phyloP scores from a whole-genome alignment of 2,888 invertebrate species.

The Nomada fucata region DNA sequence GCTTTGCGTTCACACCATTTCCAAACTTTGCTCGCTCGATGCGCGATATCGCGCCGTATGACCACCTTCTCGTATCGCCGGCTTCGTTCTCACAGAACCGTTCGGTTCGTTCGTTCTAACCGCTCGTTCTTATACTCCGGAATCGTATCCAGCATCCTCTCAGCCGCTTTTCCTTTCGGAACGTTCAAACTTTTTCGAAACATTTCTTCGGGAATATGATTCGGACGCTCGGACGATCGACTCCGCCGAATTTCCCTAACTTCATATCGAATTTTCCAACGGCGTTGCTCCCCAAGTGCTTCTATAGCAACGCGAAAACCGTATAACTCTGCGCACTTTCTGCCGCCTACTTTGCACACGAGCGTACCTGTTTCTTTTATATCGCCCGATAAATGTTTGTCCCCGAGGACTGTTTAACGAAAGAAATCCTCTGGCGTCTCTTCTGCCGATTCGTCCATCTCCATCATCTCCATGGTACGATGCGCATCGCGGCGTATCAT shows the following conservation, averaged over 20 bases:
- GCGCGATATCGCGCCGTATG: slow-evolving; percentile 59
- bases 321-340: not conserved
- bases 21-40: slow-evolving; percentile 57
- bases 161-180: not conserved
- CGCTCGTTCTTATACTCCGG: not conserved
- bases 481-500: slow-evolving; percentile 33
- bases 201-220: not conserved
- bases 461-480: slow-evolving; percentile 7
- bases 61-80: slow-evolving; percentile 5
- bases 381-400: not conserved
- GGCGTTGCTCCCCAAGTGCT: not conserved
- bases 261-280: slow-evolving; percentile 3
- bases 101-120: slow-evolving; percentile 10
- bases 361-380: not conserved
- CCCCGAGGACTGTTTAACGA: not conserved
- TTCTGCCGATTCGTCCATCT: slow-evolving; percentile 8
- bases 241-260: slow-evolving; percentile 16
- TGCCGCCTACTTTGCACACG: too few relatives aligned
- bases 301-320: not conserved
- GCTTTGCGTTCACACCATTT: slow-evolving; percentile 39
- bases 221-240: slow-evolving; percentile 10
- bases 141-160: not conserved
- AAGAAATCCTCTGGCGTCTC: not conserved
- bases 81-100: slow-evolving; percentile 26
- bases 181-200: slow-evolving; percentile 12